These are phyloP conservation scores for Synergus gifuensis DNA, from an alignment of 2,888 invertebrate species.

Conservation along the genomic window DNA sequence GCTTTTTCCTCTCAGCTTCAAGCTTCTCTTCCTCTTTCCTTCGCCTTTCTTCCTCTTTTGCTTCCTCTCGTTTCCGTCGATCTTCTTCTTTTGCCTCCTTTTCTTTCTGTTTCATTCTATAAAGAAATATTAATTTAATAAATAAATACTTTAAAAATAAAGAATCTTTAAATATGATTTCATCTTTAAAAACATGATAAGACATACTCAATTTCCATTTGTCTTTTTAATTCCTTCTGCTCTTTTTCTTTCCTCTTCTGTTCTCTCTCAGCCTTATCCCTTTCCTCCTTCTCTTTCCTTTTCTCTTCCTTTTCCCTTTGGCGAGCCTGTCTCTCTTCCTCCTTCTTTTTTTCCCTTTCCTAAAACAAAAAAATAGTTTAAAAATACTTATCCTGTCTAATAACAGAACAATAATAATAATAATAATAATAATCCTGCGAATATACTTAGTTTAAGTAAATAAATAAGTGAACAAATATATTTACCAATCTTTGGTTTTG, in stretches of 20 bases:
- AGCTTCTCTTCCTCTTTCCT: conserved; percentile 84
- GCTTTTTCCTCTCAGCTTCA: conserved; percentile 87
- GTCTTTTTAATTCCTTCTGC: conserved; percentile 75
- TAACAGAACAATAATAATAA: conserved; percentile 31
- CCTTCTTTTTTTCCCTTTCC: conserved; percentile 80
- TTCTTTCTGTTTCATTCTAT: conserved; percentile 72
- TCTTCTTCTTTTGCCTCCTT: conserved; percentile 80
- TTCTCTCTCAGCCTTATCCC: conserved; percentile 77
- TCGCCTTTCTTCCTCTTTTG: conserved; percentile 78
- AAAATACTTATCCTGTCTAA: conserved; percentile 21
- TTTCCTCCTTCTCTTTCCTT: conserved; percentile 73
- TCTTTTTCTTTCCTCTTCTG: conserved; percentile 78
- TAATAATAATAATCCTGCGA: neutral
- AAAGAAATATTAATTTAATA: conserved; percentile 43
- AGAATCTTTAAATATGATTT: neutral
- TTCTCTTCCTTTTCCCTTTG: conserved; percentile 72
- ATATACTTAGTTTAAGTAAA: no score
- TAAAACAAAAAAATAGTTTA: conserved; percentile 69
- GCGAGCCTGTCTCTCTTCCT: conserved; percentile 74
- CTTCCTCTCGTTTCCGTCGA: conserved; percentile 79
- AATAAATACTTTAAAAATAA: conserved; percentile 24
- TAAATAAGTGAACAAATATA: conserved; percentile 63
- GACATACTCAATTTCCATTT: conserved; percentile 75
- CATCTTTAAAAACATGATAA: neutral
- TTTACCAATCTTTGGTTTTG: conserved; percentile 79